Base-by-base conservation (phyloP, 2,888 invertebrate genomes). In the Mythimna albipuncta region DNA sequence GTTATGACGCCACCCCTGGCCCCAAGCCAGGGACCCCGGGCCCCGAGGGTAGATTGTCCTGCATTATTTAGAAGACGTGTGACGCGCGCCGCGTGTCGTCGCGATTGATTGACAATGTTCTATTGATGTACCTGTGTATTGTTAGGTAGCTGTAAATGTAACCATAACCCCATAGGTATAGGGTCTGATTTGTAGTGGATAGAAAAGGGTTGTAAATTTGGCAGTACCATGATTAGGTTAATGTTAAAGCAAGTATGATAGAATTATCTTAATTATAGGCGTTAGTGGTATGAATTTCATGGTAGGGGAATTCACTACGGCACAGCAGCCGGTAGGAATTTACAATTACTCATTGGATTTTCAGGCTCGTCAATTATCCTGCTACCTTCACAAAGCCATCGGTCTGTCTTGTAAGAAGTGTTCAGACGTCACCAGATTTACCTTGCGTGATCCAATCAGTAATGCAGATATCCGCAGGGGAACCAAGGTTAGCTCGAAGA, bases 11-110 rank as follows among this genome's bases (percentile, higher is more conserved):
- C 50, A 58, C 26, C 38, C 32, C 19, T 11, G 35, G 41, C 35
- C 55, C 66, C 2, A 1, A 0, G n/a, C 54, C 16, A 6, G 21
- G 32, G 35, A 10, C 47, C 38, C 41, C 6, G 57, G 66, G 38
- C 55, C 62, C 59, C 62, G 9, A 32, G 64, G 66, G 57, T 67
- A 68, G 72, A 57, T 64, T 6, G 55, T 41, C 55, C 69, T 87
- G 87, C 83, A 86, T 86, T 85, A 87, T 86, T 86, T 81, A 87
- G 82, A 65, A 69, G 83, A 79, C 83, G 77, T 64, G 71, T 58
- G 81, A 79, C 64, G 65, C 61, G 35, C 64, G 64, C 66, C 66
- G 66, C 69, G 59, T 59, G 72, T 79, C 75, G 50, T 63, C 80
- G 16, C 69, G 69, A 74, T 81, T 84, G 82, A 82, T 84, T 81